phyloP scores from a whole-genome alignment of 2,113 vertebrate genomes.

The Austrofundulus limnaeus region DNA sequence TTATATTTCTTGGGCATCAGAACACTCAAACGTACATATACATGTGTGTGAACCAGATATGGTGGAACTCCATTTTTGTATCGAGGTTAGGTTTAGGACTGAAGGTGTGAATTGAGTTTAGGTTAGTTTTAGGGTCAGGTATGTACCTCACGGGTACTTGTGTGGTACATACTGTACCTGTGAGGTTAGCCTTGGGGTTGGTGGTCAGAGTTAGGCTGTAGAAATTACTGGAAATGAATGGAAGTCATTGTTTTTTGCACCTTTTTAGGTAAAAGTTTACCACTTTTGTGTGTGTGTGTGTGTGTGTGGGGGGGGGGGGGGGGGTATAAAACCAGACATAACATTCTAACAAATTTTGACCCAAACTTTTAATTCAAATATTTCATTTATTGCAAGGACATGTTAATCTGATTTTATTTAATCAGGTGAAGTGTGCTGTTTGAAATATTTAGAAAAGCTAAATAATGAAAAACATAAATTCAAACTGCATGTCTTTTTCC shows the following conservation, averaged over 20 bases:
- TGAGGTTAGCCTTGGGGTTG: no score
- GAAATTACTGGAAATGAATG: no score
- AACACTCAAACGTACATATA: neutral
- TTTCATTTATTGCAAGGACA: neutral
- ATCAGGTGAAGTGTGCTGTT: neutral
- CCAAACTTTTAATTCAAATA: neutral
- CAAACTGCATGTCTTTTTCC: no score
- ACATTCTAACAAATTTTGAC: neutral
- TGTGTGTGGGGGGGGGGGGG: no score
- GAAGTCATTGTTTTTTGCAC: neutral
- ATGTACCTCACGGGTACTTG: no score
- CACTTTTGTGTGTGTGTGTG: neutral
- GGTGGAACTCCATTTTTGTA: no score
- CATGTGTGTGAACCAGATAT: no score
- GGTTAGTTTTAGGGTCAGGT: no score
- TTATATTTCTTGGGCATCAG: conserved; percentile 16
- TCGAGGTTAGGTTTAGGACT: no score
- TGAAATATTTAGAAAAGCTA: neutral
- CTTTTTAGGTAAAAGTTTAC: neutral
- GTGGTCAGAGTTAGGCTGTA: no score
- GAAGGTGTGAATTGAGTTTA: no score
- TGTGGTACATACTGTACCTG: no score
- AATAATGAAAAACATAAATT: neutral
- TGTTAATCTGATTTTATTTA: neutral
- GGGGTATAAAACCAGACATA: neutral